Evolutionary conservation across 2,113 vertebrate species (phyloP).

Genomic region (Caracal caracal): DNA sequence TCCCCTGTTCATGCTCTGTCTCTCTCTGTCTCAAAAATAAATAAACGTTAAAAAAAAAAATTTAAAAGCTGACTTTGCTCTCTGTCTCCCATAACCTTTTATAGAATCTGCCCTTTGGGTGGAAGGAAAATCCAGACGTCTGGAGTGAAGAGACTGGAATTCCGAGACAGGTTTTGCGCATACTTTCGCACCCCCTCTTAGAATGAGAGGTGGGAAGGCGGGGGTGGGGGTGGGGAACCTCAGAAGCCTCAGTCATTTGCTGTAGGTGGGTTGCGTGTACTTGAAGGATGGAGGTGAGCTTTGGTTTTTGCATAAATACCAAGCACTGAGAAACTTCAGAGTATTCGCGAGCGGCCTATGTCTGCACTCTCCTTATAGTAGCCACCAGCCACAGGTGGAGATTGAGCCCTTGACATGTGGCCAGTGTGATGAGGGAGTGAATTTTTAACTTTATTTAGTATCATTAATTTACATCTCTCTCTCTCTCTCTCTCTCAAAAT

Average conservation of each 20-base stretch:
- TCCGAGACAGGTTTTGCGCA: background rate
- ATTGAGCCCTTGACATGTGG: background rate
- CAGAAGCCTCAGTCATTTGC: background rate
- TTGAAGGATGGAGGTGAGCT: background rate
- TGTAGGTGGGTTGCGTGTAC: background rate
- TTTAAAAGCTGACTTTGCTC: background rate
- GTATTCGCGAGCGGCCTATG: background rate
- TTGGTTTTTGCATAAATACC: background rate
- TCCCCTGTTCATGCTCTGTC: too few relatives aligned
- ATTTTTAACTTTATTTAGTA: background rate
- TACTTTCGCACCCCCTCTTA: background rate
- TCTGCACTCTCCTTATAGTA: background rate
- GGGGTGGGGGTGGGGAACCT: too few relatives aligned
- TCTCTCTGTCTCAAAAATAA: too few relatives aligned
- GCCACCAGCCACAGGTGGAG: too few relatives aligned
- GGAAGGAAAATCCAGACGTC: background rate
- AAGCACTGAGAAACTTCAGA: background rate
- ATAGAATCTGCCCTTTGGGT: constrained; percentile 51
- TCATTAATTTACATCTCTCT: background rate
- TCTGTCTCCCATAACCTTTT: constrained; percentile 45
- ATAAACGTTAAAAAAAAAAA: too few relatives aligned
- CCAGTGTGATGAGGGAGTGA: background rate
- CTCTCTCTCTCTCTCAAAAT: too few relatives aligned
- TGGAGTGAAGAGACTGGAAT: background rate
- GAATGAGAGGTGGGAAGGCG: background rate